These are phyloP conservation scores for Enteromius thamalakanensis DNA, from an alignment of 2,797 vertebrate species.

Conservation along the genomic window DNA sequence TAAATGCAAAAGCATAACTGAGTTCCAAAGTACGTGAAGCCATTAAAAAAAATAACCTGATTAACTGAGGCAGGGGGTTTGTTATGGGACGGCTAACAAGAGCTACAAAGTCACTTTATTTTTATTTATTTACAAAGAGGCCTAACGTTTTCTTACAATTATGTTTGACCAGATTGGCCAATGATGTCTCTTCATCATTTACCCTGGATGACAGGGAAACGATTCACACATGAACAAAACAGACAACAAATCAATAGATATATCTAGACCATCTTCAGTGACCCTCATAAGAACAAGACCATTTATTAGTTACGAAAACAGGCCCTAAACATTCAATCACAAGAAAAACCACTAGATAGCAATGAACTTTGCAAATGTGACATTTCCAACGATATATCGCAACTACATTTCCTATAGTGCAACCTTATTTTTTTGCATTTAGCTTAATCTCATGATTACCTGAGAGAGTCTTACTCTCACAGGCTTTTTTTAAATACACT, in stretches of 20 bases:
- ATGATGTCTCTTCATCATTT: conserved; percentile 55
- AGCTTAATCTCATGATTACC: background rate
- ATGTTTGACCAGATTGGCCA: conserved; percentile 2
- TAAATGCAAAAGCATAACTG: conserved; percentile 40
- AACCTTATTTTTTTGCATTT: background rate
- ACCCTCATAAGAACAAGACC: background rate
- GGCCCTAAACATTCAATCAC: background rate
- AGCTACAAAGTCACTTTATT: no score
- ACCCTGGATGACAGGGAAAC: conserved; percentile 58
- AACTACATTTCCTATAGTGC: background rate
- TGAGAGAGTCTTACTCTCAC: background rate
- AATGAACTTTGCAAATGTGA: background rate
- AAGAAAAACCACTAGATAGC: background rate
- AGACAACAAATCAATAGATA: conserved; percentile 67
- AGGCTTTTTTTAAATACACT: background rate
- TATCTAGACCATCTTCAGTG: conserved; percentile 57
- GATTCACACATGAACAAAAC: conserved; percentile 62
- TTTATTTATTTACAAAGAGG: no score
- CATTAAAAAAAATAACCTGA: conserved; percentile 22
- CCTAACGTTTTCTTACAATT: conserved; percentile 60
- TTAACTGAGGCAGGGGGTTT: conserved; percentile 23
- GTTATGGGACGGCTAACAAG: conserved; percentile 30
- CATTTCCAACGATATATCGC: background rate
- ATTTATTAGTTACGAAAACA: background rate
- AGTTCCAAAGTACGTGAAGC: conserved; percentile 12